Percentiles rank a stretch among this genome's conserved stretches.
Evolutionary conservation across 2,113 vertebrate species (phyloP).

Genomic region (Eptatretus burgeri): DNA sequence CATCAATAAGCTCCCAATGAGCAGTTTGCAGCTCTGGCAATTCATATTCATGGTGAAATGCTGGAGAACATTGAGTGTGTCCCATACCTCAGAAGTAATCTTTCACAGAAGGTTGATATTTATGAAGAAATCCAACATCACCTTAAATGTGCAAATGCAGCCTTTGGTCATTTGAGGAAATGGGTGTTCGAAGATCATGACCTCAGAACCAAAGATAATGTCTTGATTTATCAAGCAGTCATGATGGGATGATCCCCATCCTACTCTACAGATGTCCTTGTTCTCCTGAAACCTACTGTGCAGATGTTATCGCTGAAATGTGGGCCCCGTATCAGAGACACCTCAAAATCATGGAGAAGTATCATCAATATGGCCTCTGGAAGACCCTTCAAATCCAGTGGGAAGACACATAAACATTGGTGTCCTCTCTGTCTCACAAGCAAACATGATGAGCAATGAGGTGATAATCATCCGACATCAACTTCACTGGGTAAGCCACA

Average conservation of each 20-base stretch:
- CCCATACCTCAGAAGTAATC: background rate
- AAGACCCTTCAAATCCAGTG: conserved; percentile 2
- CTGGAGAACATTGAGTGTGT: background rate
- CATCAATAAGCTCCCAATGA: background rate
- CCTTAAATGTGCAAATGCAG: conserved; percentile 5
- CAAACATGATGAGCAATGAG: conserved; percentile 2
- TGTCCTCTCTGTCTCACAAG: background rate
- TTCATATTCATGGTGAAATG: background rate
- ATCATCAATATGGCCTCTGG: background rate
- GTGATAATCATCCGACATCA: conserved; percentile 5
- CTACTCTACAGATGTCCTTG: background rate
- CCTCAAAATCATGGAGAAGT: background rate
- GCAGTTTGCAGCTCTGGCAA: conserved; percentile 1
- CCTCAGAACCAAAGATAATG: background rate
- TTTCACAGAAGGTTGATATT: background rate
- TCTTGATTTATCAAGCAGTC: conserved; percentile 1
- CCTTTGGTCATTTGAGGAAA: background rate
- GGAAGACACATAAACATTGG: background rate
- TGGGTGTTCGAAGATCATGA: conserved; percentile 1
- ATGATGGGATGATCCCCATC: background rate
- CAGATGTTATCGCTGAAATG: too few species aligned
- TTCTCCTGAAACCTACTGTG: background rate
- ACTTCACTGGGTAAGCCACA: background rate
- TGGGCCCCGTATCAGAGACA: too few species aligned
- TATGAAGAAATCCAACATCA: conserved; percentile 3